Percentiles rank a stretch among this genome's conserved stretches.
Conservation (phyloP, 1,140 invertebrate genomes). For the Elysia chlorotica region DNA sequence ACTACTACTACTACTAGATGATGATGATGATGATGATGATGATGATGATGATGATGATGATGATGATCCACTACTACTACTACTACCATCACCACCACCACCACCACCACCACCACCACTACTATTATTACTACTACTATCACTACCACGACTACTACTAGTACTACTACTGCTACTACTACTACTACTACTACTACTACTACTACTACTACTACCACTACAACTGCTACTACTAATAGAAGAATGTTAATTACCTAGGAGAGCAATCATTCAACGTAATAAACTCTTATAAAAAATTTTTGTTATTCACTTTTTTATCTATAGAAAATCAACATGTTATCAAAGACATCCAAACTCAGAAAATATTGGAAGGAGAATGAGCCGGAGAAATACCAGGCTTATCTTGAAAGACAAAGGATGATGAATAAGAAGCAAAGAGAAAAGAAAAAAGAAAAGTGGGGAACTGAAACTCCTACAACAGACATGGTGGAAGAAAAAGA, state of each 20-base stretch:
- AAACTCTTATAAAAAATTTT: too few relatives aligned
- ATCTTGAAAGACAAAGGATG: background rate
- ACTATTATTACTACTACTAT: background rate
- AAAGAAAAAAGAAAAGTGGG: too few relatives aligned
- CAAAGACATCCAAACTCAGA: too few relatives aligned
- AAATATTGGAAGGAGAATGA: background rate
- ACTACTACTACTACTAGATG: constrained; percentile 7
- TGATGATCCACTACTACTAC: background rate
- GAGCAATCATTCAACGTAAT: background rate
- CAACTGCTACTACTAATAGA: constrained; percentile 1
- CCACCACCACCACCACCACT: background rate
- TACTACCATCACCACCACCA: background rate
- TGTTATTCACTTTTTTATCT: too few relatives aligned
- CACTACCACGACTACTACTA: constrained; percentile 4
- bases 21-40: background rate
- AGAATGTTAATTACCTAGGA: background rate
- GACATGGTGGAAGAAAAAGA: too few relatives aligned
- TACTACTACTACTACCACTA: constrained; percentile 4
- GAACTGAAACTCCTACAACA: too few relatives aligned
- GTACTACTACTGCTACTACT: constrained; percentile 6
- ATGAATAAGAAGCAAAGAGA: too few relatives aligned
- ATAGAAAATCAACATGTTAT: too few relatives aligned
- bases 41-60: background rate
- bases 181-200: constrained; percentile 7
- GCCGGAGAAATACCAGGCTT: background rate